Conservation (phyloP, 2,797 vertebrate species). For the Macroramphosus scolopax region DNA sequence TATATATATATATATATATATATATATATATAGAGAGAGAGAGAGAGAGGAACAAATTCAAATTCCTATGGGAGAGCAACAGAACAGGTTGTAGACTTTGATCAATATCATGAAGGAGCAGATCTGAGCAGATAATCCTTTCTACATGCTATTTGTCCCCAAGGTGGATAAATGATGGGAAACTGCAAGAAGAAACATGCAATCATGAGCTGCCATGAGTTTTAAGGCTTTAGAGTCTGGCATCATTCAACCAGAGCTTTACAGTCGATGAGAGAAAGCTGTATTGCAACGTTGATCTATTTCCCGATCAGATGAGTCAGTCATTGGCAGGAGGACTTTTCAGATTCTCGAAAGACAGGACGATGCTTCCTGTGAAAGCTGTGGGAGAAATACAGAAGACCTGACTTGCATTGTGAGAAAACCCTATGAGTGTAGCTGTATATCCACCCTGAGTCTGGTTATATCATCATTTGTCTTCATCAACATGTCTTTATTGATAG, state of each 20-base stretch:
- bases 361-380: background rate
- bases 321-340: background rate
- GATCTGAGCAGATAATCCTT: too few species aligned
- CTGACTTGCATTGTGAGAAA: background rate
- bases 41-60: too few species aligned
- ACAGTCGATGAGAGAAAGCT: slow-evolving; percentile 22
- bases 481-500: too few species aligned
- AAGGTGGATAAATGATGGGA: too few species aligned
- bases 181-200: slow-evolving; percentile 37
- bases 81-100: too few species aligned
- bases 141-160: too few species aligned
- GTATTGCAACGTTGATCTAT: slow-evolving; percentile 22
- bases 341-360: slow-evolving; percentile 10
- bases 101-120: too few species aligned
- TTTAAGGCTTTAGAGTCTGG: slow-evolving; percentile 27
- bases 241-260: slow-evolving; percentile 15
- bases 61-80: too few species aligned
- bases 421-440: background rate
- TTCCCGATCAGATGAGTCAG: slow-evolving; percentile 56
- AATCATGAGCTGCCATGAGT: slow-evolving; percentile 24
- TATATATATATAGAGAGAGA: too few species aligned
- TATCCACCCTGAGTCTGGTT: too few species aligned
- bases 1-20: too few species aligned
- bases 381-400: slow-evolving; percentile 1
- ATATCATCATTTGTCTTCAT: too few species aligned